Evolutionary conservation across 2,797 vertebrate genomes (phyloP).

Genomic region (Brachyalestes nurse): DNA sequence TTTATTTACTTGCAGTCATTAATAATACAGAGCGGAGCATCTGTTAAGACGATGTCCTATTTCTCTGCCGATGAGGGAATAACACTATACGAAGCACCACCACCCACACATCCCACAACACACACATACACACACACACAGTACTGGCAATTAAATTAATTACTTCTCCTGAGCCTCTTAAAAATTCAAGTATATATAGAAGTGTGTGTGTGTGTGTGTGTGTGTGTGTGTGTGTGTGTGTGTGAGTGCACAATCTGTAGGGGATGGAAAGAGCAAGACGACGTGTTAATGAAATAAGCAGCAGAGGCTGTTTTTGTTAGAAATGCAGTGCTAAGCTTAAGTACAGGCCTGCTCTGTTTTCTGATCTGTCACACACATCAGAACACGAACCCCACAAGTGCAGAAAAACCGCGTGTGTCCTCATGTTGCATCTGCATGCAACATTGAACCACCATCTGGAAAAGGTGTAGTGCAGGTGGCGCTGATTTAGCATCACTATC

Average conservation of each 20-base stretch:
- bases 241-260: background rate
- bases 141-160: slow-evolving; percentile 11
- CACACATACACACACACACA: slow-evolving; percentile 9
- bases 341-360: background rate
- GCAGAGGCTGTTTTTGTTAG: background rate
- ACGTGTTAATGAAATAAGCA: background rate
- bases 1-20: slow-evolving; percentile 23
- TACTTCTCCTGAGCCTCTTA: background rate
- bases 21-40: slow-evolving; percentile 39
- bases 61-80: slow-evolving; percentile 21
- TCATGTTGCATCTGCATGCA: background rate
- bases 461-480: background rate
- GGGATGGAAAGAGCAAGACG: slow-evolving; percentile 13
- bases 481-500: background rate
- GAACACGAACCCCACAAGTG: background rate
- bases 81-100: background rate
- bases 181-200: background rate
- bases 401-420: background rate
- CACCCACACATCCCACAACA: background rate
- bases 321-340: slow-evolving; percentile 8
- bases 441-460: slow-evolving; percentile 1
- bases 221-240: background rate
- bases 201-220: background rate
- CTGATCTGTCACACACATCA: background rate
- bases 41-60: slow-evolving; percentile 38